Percentiles rank a stretch among this genome's conserved stretches.
phyloP scores from a whole-genome alignment of 2,888 invertebrate species.

The Idaea aversata region DNA sequence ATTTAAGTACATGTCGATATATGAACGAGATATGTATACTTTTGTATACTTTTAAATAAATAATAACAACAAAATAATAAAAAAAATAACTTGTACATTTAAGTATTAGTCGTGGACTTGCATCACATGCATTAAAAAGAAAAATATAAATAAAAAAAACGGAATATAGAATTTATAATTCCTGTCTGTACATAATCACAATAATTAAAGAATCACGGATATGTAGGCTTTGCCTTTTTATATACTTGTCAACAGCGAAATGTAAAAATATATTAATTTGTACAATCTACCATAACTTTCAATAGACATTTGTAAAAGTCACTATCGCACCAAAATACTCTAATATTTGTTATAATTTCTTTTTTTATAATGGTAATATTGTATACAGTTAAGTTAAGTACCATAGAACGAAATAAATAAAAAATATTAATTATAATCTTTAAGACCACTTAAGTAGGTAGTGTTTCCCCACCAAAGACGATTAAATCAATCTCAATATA shows the following conservation, averaged over 20 bases:
- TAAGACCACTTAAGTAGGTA: constrained; percentile 59
- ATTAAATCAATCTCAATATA: constrained; percentile 50
- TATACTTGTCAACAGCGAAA: constrained; percentile 73
- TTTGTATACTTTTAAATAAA: constrained; percentile 40
- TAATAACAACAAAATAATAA: constrained; percentile 53
- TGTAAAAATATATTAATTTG: constrained; percentile 81
- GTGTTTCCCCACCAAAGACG: constrained; percentile 69
- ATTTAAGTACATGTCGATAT: constrained; percentile 52
- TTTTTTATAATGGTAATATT: constrained; percentile 56
- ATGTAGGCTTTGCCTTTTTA: constrained; percentile 72
- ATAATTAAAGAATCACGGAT: constrained; percentile 74
- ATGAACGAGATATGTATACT: constrained; percentile 31
- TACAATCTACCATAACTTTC: constrained; percentile 70
- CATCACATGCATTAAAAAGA: constrained; percentile 71
- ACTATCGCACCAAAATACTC: constrained; percentile 79
- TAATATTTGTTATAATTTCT: constrained; percentile 47
- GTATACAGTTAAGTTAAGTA: constrained; percentile 64
- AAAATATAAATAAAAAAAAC: constrained; percentile 63
- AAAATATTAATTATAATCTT: constrained; percentile 33
- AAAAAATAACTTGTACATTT: constrained; percentile 55
- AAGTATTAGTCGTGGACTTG: constrained; percentile 78
- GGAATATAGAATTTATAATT: constrained; percentile 79
- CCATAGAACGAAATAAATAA: constrained; percentile 63
- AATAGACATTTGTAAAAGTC: constrained; percentile 77
- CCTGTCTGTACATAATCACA: constrained; percentile 75